These are phyloP conservation scores for Microtus richardsoni DNA, from an alignment of 2,113 vertebrate genomes.

Conservation along the genomic window DNA sequence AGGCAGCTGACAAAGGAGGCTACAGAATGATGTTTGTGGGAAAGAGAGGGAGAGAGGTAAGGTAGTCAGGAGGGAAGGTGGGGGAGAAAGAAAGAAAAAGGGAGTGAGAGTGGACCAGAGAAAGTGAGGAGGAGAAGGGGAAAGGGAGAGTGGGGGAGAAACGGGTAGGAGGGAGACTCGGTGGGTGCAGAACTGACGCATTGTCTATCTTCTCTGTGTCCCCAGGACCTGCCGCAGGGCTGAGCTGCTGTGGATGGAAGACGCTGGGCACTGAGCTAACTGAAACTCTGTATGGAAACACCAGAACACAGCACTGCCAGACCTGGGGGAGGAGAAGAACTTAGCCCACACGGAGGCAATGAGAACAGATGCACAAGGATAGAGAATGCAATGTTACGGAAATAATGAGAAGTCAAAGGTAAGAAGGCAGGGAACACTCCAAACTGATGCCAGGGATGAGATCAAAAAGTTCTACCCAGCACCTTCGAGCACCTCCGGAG, in stretches of 20 bases:
- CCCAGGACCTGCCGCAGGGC: background rate
- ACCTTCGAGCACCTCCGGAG: background rate
- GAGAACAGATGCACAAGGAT: too few relatives aligned
- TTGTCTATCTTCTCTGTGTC: background rate
- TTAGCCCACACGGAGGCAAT: background rate
- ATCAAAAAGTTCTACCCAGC: background rate
- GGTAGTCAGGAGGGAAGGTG: background rate
- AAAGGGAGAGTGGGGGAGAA: too few relatives aligned
- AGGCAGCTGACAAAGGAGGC: background rate
- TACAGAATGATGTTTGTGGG: background rate
- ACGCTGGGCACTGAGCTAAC: background rate
- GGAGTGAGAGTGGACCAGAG: background rate
- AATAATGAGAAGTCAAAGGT: background rate
- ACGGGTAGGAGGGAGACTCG: background rate
- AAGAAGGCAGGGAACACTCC: background rate
- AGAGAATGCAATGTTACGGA: background rate
- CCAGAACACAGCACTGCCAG: background rate
- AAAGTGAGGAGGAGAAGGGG: background rate
- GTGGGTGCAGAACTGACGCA: background rate
- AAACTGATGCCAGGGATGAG: background rate
- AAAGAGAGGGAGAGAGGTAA: background rate
- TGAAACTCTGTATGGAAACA: background rate
- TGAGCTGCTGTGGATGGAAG: background rate
- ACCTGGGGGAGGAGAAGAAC: background rate
- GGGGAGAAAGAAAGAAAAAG: background rate